These are phyloP conservation scores for Eulemur rubriventer DNA, from an alignment of 2,797 vertebrate genomes.

Conservation along the genomic window DNA sequence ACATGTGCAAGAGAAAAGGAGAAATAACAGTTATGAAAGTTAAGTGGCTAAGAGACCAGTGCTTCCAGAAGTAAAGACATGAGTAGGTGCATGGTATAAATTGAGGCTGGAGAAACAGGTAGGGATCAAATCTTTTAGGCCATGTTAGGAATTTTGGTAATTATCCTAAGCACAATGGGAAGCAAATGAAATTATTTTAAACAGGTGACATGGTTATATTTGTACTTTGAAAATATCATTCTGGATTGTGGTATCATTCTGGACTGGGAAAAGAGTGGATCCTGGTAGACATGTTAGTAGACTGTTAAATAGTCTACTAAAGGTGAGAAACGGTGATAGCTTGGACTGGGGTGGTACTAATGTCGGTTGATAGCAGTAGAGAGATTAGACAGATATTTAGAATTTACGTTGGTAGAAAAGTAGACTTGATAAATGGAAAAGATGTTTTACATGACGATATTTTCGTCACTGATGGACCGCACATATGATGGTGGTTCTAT, in stretches of 20 bases:
- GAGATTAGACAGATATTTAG: not conserved
- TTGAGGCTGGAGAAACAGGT: not conserved
- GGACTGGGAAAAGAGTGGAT: not conserved
- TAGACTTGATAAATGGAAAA: not conserved
- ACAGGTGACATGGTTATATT: not conserved
- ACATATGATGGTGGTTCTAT: not conserved
- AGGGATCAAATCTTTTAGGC: not conserved
- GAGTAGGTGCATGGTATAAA: not conserved
- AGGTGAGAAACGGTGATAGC: not conserved
- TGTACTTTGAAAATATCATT: not conserved
- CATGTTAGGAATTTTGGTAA: not conserved
- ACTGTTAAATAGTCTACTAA: not conserved
- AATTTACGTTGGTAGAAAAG: not conserved
- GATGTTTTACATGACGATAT: not conserved
- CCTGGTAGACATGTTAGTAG: not conserved
- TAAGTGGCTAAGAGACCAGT: not conserved
- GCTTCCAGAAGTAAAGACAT: not conserved
- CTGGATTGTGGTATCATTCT: not conserved
- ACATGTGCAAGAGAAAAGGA: not conserved
- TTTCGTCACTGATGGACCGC: not conserved
- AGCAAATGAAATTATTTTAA: slow-evolving; percentile 32
- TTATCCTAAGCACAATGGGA: not conserved
- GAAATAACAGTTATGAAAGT: not conserved
- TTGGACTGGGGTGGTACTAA: not conserved
- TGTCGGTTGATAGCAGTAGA: not conserved